Conservation (phyloP, 2,888 invertebrate species). For the Biston betularia region DNA sequence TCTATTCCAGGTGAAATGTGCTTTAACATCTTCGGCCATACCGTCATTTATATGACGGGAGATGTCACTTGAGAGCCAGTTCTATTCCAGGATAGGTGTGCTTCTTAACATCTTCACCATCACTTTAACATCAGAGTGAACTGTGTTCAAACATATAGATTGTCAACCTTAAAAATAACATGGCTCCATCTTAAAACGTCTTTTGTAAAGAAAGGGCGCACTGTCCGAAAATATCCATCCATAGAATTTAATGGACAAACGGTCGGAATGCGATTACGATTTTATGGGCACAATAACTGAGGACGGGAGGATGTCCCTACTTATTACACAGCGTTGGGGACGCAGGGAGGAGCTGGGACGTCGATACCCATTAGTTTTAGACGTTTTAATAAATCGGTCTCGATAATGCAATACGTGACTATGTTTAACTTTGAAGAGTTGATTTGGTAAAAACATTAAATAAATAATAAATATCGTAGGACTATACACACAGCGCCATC, state of each 20-base stretch:
- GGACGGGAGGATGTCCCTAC: constrained; percentile 56
- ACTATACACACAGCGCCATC: too few species aligned
- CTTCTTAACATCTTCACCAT: too few species aligned
- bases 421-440: not conserved
- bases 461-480: too few species aligned
- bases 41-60: too few species aligned
- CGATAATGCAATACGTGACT: not conserved
- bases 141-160: too few species aligned
- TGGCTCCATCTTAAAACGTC: not conserved
- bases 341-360: constrained; percentile 39
- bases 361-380: not conserved
- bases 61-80: too few species aligned
- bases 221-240: constrained; percentile 18
- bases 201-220: constrained; percentile 8
- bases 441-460: too few species aligned
- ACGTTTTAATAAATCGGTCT: not conserved
- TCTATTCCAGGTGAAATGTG: too few species aligned
- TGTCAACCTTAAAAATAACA: too few species aligned
- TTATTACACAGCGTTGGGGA: constrained; percentile 53
- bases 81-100: too few species aligned
- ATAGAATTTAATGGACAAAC: constrained; percentile 32
- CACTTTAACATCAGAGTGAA: too few species aligned
- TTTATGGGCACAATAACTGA: constrained; percentile 45
- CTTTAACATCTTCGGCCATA: too few species aligned
- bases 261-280: constrained; percentile 44